Conservation (phyloP, 1,140 invertebrate genomes). For the Neelides sp. region DNA sequence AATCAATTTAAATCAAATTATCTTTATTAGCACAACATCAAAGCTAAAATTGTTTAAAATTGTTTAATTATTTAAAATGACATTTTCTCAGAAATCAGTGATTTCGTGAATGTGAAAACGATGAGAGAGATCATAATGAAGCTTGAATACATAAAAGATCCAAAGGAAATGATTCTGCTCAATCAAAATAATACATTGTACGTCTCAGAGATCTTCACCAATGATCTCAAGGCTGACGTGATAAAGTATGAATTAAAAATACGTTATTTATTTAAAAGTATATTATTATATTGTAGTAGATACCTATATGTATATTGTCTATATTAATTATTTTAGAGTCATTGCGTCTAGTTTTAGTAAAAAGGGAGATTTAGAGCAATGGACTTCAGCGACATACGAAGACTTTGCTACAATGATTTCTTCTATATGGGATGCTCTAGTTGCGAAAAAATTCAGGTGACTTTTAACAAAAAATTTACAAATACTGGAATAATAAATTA, state of each 20-base stretch:
- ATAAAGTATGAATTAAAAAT: conserved; percentile 37
- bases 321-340: no score
- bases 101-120: conserved; percentile 59
- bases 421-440: conserved; percentile 49
- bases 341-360: conserved; percentile 67
- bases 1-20: no score
- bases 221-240: conserved; percentile 49
- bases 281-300: conserved; percentile 1
- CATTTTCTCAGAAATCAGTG: conserved; percentile 48
- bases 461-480: no score
- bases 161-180: neutral
- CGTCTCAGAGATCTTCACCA: conserved; percentile 39
- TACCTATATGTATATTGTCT: no score
- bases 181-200: neutral
- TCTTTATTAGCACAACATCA: no score
- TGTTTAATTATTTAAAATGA: no score
- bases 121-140: conserved; percentile 52
- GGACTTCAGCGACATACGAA: conserved; percentile 45
- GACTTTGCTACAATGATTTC: conserved; percentile 56
- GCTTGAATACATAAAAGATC: conserved; percentile 39
- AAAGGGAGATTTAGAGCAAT: conserved; percentile 67
- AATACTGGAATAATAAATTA: no score
- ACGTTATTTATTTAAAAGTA: neutral
- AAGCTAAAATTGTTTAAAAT: no score
- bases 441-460: conserved; percentile 45